Base-by-base conservation (phyloP, 2,888 invertebrate genomes). In the Metalampra italica region DNA sequence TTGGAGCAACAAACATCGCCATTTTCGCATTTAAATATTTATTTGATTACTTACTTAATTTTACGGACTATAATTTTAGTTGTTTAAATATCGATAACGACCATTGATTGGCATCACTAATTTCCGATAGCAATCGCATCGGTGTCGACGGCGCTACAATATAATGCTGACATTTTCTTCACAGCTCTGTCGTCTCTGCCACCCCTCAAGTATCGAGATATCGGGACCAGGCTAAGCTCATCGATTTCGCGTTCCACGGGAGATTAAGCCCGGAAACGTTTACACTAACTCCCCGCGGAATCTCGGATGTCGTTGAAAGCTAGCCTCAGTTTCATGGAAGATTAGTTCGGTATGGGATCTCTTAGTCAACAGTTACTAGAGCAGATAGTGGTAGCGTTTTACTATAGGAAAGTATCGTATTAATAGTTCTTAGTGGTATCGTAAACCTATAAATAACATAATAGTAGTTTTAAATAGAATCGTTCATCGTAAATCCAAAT, bases 151-250 rank as follows among this genome's bases (percentile, higher is more conserved):
- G n/a, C 11, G 7, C 36, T 15, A 71, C 75, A 74, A 71, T 74
- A 70, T 73, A 75, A 77, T 78, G 75, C 81, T 79, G 78, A 77
- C 79, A 79, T 78, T 79, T 76, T 72, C 73, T 71, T 73, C 75
- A 61, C 69, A 66, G 64, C 59, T 63, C 62, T 30, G 15, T 36
- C 34, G 47, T 15, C 45, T 46, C 38, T 51, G 22, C 22, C 22
- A 3, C 57, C 64, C 60, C 67, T 64, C 59, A 62, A 59, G 56
- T 66, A 62, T 70, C 57, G 65, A 52, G 55, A 62, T 45, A 46
- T 32, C 44, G 36, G 15, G 14, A 15, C 34, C 14, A 41, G 32
- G n/a, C 36, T 13, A 12, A 38, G 66, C 67, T 62, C 78, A 83
- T 85, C 82, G 81, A 80, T 83, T 78, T 72, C 65, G 64, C 75